These are phyloP conservation scores for Pagrus major DNA, from an alignment of 2,113 vertebrate genomes.

Conservation along the genomic window DNA sequence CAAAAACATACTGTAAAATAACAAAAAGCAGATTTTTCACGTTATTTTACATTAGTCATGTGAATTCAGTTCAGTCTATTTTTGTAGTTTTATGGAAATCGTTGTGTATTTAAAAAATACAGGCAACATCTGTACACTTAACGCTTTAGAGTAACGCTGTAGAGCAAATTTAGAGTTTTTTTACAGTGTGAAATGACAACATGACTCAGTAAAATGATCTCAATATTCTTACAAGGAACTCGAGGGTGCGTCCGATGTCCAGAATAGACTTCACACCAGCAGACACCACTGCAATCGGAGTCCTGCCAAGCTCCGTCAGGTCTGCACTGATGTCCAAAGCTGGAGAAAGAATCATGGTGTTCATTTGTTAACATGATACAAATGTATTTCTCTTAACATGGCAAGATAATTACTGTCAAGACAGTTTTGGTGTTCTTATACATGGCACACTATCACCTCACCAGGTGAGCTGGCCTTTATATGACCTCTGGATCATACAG, in stretches of 20 bases:
- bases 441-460: too few species aligned
- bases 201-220: not conserved
- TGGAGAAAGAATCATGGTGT: constrained; percentile 57
- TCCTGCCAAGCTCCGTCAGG: constrained; percentile 91
- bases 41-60: too few species aligned
- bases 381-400: not conserved
- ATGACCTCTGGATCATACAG: not conserved
- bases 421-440: not conserved
- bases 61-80: too few species aligned
- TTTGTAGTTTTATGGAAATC: too few species aligned
- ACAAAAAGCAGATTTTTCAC: too few species aligned
- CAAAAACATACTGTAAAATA: too few species aligned
- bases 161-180: too few species aligned
- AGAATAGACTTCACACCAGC: constrained; percentile 93
- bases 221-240: constrained; percentile 87
- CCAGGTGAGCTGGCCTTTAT: not conserved
- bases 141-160: too few species aligned
- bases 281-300: constrained; percentile 90
- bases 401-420: not conserved
- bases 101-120: too few species aligned
- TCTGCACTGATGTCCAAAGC: constrained; percentile 93
- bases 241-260: constrained; percentile 92
- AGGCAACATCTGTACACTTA: too few species aligned
- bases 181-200: not conserved
- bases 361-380: not conserved